Base-by-base conservation (phyloP, 2,888 invertebrate species). In the Xestia sexstrigata region DNA sequence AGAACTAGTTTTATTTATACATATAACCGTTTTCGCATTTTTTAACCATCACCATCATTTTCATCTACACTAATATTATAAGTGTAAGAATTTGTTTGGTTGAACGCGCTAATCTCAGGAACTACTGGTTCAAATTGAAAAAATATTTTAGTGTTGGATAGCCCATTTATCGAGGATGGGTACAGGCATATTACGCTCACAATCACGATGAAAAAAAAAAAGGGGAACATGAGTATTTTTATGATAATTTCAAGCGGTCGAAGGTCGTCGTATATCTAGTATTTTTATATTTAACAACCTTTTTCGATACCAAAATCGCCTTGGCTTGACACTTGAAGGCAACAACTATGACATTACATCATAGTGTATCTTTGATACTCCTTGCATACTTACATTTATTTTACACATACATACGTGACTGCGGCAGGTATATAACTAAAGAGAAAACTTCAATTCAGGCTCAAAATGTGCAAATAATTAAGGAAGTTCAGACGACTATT, bases 331-430 rank as follows among this genome's bases (percentile, higher is more conserved):
- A 67, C 15, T 42, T 49, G 15, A 60, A 68, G 49, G 60, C 20
- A 30, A 8, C 30, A 35, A 42, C 42, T 45, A 39, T 26, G 26
- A 35, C 35, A 79, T 70, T 26, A 62, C 26, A 45, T 70, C 6
- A 67, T 49, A 7, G 8, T 42, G 20, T 58, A 20, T 76, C 39
- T 65, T 66, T 52, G 79, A 35, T 45, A 79, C 35, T 39, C 45
- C 15, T 76, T 39, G 5, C 55, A 1, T 65, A 11, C 45, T 35
- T 26, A 3, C 2, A 42, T 47, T 17, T 23, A 47, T 66, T 47
- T 23, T 49, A 49, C 1, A 5, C 52, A 52, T 58, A 42, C 42
- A 42, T 42, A 62, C 55, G 65, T 78, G 65, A 60, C 42, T 26
- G n/a, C 1, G 4, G n/a, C 55, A 69, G 26, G 52, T n/a, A 55